Evolutionary conservation across 2,888 invertebrate genomes (phyloP).

Genomic region (Caenorhabditis wallacei): DNA sequence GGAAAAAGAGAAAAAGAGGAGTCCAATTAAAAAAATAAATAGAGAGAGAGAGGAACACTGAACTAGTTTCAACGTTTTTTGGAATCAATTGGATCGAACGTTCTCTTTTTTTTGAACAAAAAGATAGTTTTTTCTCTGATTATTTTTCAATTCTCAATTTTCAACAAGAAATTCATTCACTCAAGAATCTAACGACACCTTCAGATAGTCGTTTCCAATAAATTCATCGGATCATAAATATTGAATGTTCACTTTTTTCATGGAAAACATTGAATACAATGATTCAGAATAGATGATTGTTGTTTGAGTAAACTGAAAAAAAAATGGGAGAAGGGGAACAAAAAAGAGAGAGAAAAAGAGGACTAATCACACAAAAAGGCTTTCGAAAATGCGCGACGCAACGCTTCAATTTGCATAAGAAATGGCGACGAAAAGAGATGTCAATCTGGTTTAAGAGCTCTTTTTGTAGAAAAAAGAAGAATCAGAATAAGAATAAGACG

Average conservation of each 20-base stretch:
- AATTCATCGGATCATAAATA: neutral
- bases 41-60: constrained; percentile 14
- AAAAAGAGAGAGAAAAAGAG: constrained; percentile 15
- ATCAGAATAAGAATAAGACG: constrained; percentile 2
- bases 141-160: no score
- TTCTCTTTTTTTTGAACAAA: neutral
- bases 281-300: constrained; percentile 24
- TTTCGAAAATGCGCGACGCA: constrained; percentile 35
- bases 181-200: neutral
- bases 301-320: neutral
- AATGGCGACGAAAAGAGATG: constrained; percentile 39
- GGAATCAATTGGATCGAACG: neutral
- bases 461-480: neutral
- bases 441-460: constrained; percentile 40
- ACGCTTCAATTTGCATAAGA: constrained; percentile 49
- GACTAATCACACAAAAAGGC: constrained; percentile 53
- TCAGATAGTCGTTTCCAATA: neutral
- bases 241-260: constrained; percentile 14
- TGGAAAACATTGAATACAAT: neutral
- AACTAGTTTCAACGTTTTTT: constrained; percentile 38
- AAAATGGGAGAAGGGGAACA: constrained; percentile 3
- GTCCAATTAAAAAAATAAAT: constrained; percentile 33
- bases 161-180: neutral
- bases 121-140: no score
- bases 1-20: constrained; percentile 16